Evolutionary conservation across 2,113 vertebrate species (phyloP).

Genomic region (Meriones unguiculatus): DNA sequence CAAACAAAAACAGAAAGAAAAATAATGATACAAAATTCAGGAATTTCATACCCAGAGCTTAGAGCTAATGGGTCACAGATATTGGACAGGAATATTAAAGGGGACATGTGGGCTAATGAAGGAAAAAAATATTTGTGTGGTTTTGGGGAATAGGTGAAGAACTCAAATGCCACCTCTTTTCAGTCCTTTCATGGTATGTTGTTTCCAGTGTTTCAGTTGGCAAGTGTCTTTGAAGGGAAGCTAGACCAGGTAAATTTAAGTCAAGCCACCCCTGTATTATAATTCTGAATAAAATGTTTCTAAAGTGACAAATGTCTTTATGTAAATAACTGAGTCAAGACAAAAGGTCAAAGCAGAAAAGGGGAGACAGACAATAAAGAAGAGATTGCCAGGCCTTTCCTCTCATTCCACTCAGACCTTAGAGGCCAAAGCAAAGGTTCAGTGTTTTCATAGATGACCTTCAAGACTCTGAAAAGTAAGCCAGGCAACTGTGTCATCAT

Average conservation of each 20-base stretch:
- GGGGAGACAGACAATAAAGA: neutral
- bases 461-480: neutral
- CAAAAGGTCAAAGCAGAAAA: too few species aligned
- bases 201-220: neutral
- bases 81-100: neutral
- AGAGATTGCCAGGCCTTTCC: neutral
- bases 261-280: neutral
- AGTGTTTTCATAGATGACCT: neutral
- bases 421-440: neutral
- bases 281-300: neutral
- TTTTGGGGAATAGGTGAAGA: neutral
- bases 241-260: neutral
- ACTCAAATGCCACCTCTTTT: too few species aligned
- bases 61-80: too few species aligned
- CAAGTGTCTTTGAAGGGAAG: neutral
- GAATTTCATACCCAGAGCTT: neutral
- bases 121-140: neutral
- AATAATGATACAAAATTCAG: neutral
- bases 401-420: too few species aligned
- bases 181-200: neutral
- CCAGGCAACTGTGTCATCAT: neutral
- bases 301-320: neutral
- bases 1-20: neutral
- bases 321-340: neutral
- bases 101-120: neutral